Percentiles rank a stretch among this genome's conserved stretches.
Evolutionary conservation across 2,888 invertebrate genomes (phyloP).

Genomic region (Melanophora roralis): DNA sequence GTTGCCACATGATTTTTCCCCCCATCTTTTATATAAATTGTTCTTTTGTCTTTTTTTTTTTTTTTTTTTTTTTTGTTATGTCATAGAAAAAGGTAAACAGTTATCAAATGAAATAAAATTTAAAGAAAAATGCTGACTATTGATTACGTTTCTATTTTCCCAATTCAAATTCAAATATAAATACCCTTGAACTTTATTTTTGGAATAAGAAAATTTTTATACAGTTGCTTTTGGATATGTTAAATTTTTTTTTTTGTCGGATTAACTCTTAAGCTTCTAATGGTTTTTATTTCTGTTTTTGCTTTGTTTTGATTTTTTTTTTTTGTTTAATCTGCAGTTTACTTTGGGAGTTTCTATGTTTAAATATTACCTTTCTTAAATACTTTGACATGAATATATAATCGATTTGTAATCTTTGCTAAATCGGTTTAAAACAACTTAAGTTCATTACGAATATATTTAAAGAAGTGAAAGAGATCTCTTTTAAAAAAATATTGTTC

Average conservation of each 20-base stretch:
- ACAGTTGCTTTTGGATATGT: too few relatives aligned
- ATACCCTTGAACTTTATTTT: too few relatives aligned
- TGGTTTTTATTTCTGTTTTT: neutral
- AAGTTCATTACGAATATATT: too few relatives aligned
- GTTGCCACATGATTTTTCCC: neutral
- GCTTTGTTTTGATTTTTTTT: too few relatives aligned
- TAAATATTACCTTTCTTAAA: neutral
- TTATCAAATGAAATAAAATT: neutral
- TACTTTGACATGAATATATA: neutral
- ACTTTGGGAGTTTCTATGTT: too few relatives aligned
- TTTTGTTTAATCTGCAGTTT: neutral
- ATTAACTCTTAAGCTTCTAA: neutral
- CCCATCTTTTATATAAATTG: neutral
- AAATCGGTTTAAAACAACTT: neutral
- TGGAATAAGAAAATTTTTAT: too few relatives aligned
- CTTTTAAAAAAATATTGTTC: too few relatives aligned
- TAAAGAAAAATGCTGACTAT: conserved; percentile 2
- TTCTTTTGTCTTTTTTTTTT: neutral
- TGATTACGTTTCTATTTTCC: neutral
- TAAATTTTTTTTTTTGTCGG: neutral
- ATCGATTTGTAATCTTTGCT: conserved; percentile 14
- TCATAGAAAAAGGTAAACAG: neutral
- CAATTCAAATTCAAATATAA: neutral
- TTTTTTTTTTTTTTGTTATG: neutral
- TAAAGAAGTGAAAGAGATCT: too few relatives aligned